phyloP scores from a whole-genome alignment of 2,888 invertebrate species.

The Petrophora chlorosata region DNA sequence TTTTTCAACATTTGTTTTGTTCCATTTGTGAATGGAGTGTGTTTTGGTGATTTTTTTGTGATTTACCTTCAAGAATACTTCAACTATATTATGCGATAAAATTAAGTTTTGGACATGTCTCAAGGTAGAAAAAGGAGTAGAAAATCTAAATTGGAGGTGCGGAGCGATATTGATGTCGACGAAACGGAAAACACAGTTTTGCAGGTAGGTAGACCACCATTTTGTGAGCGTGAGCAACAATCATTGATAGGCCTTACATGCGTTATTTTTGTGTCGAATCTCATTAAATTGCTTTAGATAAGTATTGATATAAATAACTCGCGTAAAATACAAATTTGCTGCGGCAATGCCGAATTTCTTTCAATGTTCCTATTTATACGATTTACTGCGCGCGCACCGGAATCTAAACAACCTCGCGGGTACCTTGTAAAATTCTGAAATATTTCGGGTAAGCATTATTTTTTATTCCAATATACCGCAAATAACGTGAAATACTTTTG shows the following conservation, averaged over 20 bases:
- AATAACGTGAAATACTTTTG: too few relatives aligned
- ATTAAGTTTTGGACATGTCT: slow-evolving; percentile 21
- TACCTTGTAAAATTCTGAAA: too few relatives aligned
- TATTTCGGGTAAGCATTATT: too few relatives aligned
- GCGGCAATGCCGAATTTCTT: too few relatives aligned
- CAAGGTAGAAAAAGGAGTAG: slow-evolving; percentile 23
- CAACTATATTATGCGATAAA: background rate
- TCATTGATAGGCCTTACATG: background rate
- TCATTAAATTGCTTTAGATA: too few relatives aligned
- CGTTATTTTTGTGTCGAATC: background rate
- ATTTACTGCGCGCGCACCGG: background rate
- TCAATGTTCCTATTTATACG: too few relatives aligned
- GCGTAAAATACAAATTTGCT: too few relatives aligned
- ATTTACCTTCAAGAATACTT: slow-evolving; percentile 10
- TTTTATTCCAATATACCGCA: too few relatives aligned
- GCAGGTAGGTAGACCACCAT: slow-evolving; percentile 35
- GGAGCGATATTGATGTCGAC: slow-evolving; percentile 16
- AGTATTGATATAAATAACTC: too few relatives aligned
- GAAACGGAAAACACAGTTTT: slow-evolving; percentile 11
- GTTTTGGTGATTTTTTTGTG: slow-evolving; percentile 1
- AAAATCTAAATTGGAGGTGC: slow-evolving; percentile 30
- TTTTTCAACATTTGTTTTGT: slow-evolving; percentile 6
- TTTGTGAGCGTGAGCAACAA: slow-evolving; percentile 12
- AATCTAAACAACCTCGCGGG: background rate
- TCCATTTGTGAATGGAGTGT: slow-evolving; percentile 7